Conservation (phyloP, 2,113 vertebrate species). For the Mystacornis crossleyi region DNA sequence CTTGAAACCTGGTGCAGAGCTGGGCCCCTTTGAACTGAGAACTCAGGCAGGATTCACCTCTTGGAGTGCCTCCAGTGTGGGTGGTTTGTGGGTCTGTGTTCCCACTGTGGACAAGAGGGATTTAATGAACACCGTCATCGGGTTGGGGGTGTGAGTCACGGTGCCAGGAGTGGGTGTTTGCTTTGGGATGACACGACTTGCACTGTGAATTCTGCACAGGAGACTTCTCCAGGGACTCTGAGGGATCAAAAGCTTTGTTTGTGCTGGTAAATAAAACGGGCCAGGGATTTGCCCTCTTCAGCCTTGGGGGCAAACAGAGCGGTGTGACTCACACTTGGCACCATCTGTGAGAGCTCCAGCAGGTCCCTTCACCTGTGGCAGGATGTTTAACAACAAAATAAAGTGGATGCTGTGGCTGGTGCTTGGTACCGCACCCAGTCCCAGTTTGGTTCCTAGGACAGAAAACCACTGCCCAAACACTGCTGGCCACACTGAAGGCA, state of each 20-base stretch:
- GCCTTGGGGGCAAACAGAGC: not conserved
- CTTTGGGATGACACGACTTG: not conserved
- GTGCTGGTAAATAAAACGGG: not conserved
- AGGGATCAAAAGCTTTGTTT: not conserved
- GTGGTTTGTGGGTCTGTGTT: not conserved
- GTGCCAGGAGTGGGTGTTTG: not conserved
- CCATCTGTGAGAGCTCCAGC: not conserved
- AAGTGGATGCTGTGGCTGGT: not conserved
- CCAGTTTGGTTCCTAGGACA: not conserved
- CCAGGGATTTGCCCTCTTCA: not conserved
- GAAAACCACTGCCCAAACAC: not conserved
- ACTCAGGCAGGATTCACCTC: not conserved
- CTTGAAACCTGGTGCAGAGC: not conserved
- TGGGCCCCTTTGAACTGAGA: not conserved
- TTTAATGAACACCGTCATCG: not conserved
- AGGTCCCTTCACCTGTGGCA: not conserved
- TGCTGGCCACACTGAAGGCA: not conserved
- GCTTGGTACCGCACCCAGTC: not conserved
- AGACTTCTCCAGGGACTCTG: not conserved
- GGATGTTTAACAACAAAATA: not conserved
- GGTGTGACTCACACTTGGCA: not conserved
- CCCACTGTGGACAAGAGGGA: fast-evolving
- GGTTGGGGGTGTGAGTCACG: not conserved
- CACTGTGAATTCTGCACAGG: not conserved
- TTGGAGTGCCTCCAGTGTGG: not conserved